Conservation (phyloP, 2,888 invertebrate genomes). For the Ormyrus labotus region DNA sequence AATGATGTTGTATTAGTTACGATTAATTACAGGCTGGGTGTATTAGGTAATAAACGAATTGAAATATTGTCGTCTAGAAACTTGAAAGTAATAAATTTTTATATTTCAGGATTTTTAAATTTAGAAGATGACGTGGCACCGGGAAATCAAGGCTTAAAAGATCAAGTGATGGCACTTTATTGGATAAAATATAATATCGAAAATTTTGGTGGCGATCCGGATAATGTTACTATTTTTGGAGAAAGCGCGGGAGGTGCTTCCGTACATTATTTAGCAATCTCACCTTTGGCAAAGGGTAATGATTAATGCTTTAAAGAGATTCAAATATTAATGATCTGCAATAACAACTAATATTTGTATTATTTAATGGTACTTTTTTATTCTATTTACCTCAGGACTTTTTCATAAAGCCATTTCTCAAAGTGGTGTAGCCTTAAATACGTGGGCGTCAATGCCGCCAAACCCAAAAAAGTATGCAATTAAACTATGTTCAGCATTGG, state of each 20-base stretch:
- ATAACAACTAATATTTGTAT: no score
- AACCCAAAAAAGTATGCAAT: constrained; percentile 58
- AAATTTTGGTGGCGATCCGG: constrained; percentile 54
- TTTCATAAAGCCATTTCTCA: constrained; percentile 70
- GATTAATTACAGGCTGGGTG: constrained; percentile 66
- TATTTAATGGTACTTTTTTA: no score
- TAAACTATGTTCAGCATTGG: constrained; percentile 59
- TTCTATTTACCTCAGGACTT: constrained; percentile 62
- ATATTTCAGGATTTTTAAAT: constrained; percentile 65
- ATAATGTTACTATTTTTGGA: constrained; percentile 53
- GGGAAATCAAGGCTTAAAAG: constrained; percentile 57
- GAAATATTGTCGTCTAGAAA: background rate
- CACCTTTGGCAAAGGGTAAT: constrained; percentile 48
- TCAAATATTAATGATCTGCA: no score
- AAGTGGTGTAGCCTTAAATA: constrained; percentile 64
- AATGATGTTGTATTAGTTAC: constrained; percentile 66
- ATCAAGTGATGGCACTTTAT: constrained; percentile 50
- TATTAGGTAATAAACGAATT: constrained; percentile 61
- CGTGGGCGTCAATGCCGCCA: constrained; percentile 60
- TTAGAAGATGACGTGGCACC: constrained; percentile 62
- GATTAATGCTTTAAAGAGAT: background rate
- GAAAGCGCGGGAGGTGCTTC: constrained; percentile 56
- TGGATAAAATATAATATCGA: constrained; percentile 53
- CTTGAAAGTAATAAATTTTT: background rate
- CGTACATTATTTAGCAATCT: constrained; percentile 51